Conservation (phyloP, 2,888 invertebrate genomes). For the Seladonia tumulorum region DNA sequence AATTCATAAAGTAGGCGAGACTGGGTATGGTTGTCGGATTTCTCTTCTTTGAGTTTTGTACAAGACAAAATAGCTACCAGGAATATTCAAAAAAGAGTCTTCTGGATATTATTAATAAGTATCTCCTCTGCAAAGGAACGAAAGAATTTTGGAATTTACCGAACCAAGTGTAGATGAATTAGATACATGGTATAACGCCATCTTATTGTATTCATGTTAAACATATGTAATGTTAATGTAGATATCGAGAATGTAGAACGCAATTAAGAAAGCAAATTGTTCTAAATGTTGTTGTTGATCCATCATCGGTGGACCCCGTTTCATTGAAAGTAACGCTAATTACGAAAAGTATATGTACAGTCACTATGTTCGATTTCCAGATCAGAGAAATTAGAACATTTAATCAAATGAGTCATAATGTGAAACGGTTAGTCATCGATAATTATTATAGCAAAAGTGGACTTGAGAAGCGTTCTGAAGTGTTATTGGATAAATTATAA, state of each 20-base stretch:
- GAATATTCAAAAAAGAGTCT: too few relatives aligned
- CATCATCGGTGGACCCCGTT: background rate
- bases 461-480: background rate
- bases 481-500: background rate
- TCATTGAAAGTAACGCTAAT: background rate
- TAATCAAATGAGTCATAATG: background rate
- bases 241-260: slow-evolving; percentile 10
- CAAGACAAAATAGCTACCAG: too few relatives aligned
- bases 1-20: too few relatives aligned
- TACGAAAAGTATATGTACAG: background rate
- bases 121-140: background rate
- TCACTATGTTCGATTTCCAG: background rate
- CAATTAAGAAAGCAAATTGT: background rate
- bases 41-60: too few relatives aligned
- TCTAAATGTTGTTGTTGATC: slow-evolving; percentile 19
- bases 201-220: slow-evolving; percentile 11
- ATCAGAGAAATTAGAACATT: background rate
- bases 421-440: background rate
- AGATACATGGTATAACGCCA: background rate
- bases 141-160: slow-evolving; percentile 5
- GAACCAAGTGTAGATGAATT: background rate
- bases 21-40: too few relatives aligned
- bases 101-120: too few relatives aligned
- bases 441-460: background rate
- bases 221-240: slow-evolving; percentile 13